Conservation (phyloP, 2,888 invertebrate genomes). For the Coleophora flavipennella region DNA sequence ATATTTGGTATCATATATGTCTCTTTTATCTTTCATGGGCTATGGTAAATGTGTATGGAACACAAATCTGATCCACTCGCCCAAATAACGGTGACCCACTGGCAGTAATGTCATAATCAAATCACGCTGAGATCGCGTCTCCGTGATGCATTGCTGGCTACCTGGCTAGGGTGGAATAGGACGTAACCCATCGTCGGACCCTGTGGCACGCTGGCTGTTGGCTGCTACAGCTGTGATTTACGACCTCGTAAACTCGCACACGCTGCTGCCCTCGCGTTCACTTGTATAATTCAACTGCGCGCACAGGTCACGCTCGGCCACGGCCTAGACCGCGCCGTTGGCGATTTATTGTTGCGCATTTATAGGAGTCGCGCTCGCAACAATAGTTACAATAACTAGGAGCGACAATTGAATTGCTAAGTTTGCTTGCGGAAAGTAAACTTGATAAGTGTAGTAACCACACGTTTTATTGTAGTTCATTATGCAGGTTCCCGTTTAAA, state of each 20-base stretch:
- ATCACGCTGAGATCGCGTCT: slow-evolving; percentile 24
- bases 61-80: slow-evolving; percentile 1
- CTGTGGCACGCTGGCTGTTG: slow-evolving; percentile 24
- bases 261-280: slow-evolving; percentile 60
- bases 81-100: slow-evolving; percentile 22
- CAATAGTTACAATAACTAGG: background rate
- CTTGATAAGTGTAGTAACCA: no score
- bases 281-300: slow-evolving; percentile 59
- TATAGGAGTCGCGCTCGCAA: slow-evolving; percentile 3
- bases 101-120: slow-evolving; percentile 20
- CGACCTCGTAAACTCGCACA: slow-evolving; percentile 59
- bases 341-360: slow-evolving; percentile 31
- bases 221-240: slow-evolving; percentile 45
- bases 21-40: slow-evolving; percentile 2
- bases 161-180: slow-evolving; percentile 30
- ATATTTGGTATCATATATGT: no score
- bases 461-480: no score
- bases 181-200: no score
- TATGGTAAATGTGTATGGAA: no score
- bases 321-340: slow-evolving; percentile 43
- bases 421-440: no score
- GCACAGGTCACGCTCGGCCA: slow-evolving; percentile 48
- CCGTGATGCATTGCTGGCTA: slow-evolving; percentile 6
- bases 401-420: no score
- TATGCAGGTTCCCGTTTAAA: no score